phyloP scores from a whole-genome alignment of 2,888 invertebrate genomes.

The Theretra japonica region DNA sequence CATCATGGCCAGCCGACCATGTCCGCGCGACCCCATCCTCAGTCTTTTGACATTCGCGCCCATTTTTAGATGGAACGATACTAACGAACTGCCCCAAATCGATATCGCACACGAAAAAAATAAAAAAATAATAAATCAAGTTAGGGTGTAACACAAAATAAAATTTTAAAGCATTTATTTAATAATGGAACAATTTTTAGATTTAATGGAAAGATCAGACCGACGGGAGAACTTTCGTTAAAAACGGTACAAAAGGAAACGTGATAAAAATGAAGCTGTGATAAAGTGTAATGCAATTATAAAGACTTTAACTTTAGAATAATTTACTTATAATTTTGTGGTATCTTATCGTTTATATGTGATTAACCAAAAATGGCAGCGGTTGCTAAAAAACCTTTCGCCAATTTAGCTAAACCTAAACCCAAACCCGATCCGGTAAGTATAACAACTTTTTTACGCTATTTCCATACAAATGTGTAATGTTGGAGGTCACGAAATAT shows the following conservation, averaged over 20 bases:
- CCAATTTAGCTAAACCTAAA: slow-evolving; percentile 52
- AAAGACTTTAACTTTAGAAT: slow-evolving; percentile 42
- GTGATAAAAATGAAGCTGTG: slow-evolving; percentile 32
- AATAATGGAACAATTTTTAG: slow-evolving; percentile 39
- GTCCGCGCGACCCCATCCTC: slow-evolving; percentile 72
- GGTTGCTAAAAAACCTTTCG: slow-evolving; percentile 69
- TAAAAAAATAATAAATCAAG: slow-evolving; percentile 38
- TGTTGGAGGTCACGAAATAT: slow-evolving; percentile 50
- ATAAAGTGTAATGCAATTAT: slow-evolving; percentile 50
- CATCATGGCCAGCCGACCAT: slow-evolving; percentile 57
- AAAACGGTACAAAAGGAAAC: slow-evolving; percentile 1
- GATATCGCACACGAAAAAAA: slow-evolving; percentile 55
- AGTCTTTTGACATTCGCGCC: slow-evolving; percentile 84
- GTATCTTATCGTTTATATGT: slow-evolving; percentile 67
- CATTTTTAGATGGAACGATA: slow-evolving; percentile 82
- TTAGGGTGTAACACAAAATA: slow-evolving; percentile 56
- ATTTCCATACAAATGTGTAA: slow-evolving; percentile 4
- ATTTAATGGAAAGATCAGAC: slow-evolving; percentile 32
- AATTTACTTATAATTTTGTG: slow-evolving; percentile 63
- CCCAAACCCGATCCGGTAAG: slow-evolving; percentile 68
- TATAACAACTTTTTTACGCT: slow-evolving; percentile 42
- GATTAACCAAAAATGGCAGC: slow-evolving; percentile 70
- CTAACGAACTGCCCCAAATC: slow-evolving; percentile 71
- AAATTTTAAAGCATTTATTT: slow-evolving; percentile 70
- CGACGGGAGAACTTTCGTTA: slow-evolving; percentile 18